Base-by-base conservation (phyloP, 2,113 vertebrate genomes). In the Mormoops blainvillei region DNA sequence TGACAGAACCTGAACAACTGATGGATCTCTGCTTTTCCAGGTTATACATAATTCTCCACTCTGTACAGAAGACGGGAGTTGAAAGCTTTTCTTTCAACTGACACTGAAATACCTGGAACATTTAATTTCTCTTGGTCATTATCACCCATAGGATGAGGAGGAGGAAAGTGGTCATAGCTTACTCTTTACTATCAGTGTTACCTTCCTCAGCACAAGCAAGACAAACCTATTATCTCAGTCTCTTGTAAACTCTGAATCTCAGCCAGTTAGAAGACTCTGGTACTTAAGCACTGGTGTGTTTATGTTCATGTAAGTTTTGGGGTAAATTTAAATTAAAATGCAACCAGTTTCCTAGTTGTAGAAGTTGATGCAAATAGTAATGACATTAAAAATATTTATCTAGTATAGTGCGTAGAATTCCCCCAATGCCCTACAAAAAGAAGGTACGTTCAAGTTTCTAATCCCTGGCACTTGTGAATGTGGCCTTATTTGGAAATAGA, bases 241-340 rank as follows among this genome's bases (percentile, higher is more conserved):
- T 15, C 41, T 70, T 12, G 19, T 86, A 28, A 85, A 61, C 33
- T 48, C 28, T 73, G 36, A 89, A 73, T 81, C 65, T 87, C 36
- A 50, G 45, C 8, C 45, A 92, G 14, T 43, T 36, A 93, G n/a
- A 83, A 93, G 52, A 20, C 54, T 52, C 41, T 78, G 1, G 43
- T 81, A 87, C 54, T 45, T 73, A 83, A 96, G 26, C 14, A 54
- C 1, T 26, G 76, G n/a, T 88, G 1, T 90, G 14, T 76, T 90
- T 89, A 81, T 33, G 15, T 63, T 31, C n/a, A 52, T 5, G 1
- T 38, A 90, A 61, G 4, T 56, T 89, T 92, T 31, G 18, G n/a
- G 63, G 26, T 82, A 86, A 78, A 41, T 33, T 97, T 61, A 94
- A 95, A 88, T 54, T 83, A 65, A 65, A 74, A 38, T 73, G 91